Evolutionary conservation across 2,113 vertebrate species (phyloP), one percentile per base, ranked within the genome.

Genomic region (Ornithorhynchus anatinus): DNA sequence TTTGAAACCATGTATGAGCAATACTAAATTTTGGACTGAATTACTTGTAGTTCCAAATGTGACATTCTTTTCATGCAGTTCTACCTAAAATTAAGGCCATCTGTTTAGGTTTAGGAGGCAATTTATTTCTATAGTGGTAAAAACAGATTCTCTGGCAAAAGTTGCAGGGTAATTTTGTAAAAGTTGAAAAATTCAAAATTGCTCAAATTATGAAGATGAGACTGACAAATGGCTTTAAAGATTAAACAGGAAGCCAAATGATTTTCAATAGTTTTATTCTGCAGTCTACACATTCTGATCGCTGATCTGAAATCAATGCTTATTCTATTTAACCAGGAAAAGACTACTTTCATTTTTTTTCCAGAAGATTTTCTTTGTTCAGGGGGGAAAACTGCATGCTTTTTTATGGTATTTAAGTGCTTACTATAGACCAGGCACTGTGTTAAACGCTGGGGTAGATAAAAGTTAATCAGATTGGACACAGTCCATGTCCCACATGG

Each of bases 31-130:
- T 65, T 11, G 9, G 75, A 10, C 59, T 57, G n/a, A 47, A 39
- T 56, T 47, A 37, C 10, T 71, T 32, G n/a, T 56, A 65, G 36
- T 61, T 54, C 66, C 38, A 47, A 53, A 23, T 15, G n/a, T 29
- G 0, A 59, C 72, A 71, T 81, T 65, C 37, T 33, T 73, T 53
- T 69, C 61, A 50, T 82, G 56, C 44, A 8, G 31, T 8, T 27
- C 5, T 43, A 50, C 19, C 63, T 69, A 63, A 82, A 84, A 80
- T 66, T 23, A 40, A 69, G 82, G 35, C 11, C 69, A 50, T 72
- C 31, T 78, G 65, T 74, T 42, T 10, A n/a, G 76, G 27, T 17
- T 63, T 81, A 81, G 67, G 56, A 38, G 40, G 22, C 52, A 50
- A 60, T 35, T 79, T 60, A 69, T 22, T 23, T 25, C 37, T 15